phyloP scores from a whole-genome alignment of 2,888 invertebrate species.

The Endomychus coccineus region DNA sequence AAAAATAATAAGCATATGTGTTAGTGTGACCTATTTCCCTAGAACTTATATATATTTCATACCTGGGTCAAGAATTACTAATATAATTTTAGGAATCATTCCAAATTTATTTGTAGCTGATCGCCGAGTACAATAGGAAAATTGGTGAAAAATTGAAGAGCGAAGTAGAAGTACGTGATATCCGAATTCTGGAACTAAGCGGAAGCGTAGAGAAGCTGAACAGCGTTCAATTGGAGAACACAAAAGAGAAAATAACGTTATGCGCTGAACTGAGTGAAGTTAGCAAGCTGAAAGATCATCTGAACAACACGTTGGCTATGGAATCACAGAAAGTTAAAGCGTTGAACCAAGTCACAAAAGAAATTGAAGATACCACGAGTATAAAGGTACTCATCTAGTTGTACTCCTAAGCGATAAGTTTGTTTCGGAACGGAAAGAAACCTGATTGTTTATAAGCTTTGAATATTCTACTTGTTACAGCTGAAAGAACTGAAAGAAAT shows the following conservation, averaged over 20 bases:
- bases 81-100: too few species aligned
- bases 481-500: conserved; percentile 33
- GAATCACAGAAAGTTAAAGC: conserved; percentile 32
- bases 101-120: conserved; percentile 32
- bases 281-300: conserved; percentile 33
- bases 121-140: conserved; percentile 40
- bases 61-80: too few species aligned
- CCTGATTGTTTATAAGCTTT: too few species aligned
- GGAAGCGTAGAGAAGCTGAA: conserved; percentile 34
- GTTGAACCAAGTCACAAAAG: conserved; percentile 31
- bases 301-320: conserved; percentile 30
- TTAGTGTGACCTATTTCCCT: too few species aligned
- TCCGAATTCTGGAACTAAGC: conserved; percentile 33
- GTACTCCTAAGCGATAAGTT: too few species aligned
- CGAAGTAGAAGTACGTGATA: conserved; percentile 35
- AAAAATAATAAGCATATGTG: too few species aligned
- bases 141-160: conserved; percentile 35
- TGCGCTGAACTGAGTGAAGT: conserved; percentile 38
- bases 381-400: neutral
- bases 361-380: conserved; percentile 27
- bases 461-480: too few species aligned
- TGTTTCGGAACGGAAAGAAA: too few species aligned
- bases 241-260: conserved; percentile 37
- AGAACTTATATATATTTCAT: too few species aligned
- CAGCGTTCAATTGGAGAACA: conserved; percentile 32